phyloP scores from a whole-genome alignment of 2,888 invertebrate genomes.

The Spatulosminthurus flaviceps region DNA sequence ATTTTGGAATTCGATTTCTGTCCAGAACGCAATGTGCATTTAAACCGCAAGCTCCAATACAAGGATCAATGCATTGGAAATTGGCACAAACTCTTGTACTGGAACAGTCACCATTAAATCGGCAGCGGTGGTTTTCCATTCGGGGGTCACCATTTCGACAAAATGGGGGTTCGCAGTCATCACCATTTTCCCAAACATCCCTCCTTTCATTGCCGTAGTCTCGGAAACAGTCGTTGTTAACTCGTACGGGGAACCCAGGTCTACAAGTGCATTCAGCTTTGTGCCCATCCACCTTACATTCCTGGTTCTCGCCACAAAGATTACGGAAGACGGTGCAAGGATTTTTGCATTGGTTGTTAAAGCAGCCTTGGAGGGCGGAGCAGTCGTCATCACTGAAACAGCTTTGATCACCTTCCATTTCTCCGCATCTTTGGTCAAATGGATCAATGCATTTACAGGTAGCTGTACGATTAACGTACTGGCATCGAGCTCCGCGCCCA shows the following conservation, averaged over 20 bases:
- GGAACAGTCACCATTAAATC: slow-evolving; percentile 36
- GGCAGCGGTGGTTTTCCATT: slow-evolving; percentile 29
- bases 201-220: background rate
- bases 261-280: slow-evolving; percentile 35
- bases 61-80: slow-evolving; percentile 28
- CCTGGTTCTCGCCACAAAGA: slow-evolving; percentile 44
- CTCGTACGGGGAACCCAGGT: slow-evolving; percentile 26
- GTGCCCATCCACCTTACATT: slow-evolving; percentile 21
- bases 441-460: slow-evolving; percentile 43
- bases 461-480: slow-evolving; percentile 23
- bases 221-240: slow-evolving; percentile 43
- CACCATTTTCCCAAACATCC: background rate
- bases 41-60: background rate
- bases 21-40: slow-evolving; percentile 30
- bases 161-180: slow-evolving; percentile 40
- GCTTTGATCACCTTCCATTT: background rate
- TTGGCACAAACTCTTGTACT: slow-evolving; percentile 33
- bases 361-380: slow-evolving; percentile 34
- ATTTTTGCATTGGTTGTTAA: slow-evolving; percentile 38
- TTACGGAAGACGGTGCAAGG: slow-evolving; percentile 35
- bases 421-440: slow-evolving; percentile 25
- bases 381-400: slow-evolving; percentile 44
- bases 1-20: slow-evolving; percentile 8
- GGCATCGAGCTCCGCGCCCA: slow-evolving; percentile 29
- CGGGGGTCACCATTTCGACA: slow-evolving; percentile 34